Percentiles rank a stretch among this genome's conserved stretches.
Conservation (phyloP, 2,113 vertebrate species). For the Chiloscyllium plagiosum region DNA sequence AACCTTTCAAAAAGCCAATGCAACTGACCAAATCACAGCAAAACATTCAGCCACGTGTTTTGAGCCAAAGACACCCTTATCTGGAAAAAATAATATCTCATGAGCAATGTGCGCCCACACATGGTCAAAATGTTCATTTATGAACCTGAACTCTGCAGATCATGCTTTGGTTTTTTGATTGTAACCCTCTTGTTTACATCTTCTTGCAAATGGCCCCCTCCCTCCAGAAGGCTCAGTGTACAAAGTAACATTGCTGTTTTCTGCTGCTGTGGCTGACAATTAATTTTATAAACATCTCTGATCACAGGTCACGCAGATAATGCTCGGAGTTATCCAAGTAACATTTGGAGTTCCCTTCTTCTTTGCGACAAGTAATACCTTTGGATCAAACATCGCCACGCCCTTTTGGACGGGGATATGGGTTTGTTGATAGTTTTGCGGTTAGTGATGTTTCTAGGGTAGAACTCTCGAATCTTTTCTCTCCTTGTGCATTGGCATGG, state of each 20-base stretch:
- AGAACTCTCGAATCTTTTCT: background rate
- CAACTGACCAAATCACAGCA: too few relatives aligned
- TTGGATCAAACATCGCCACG: background rate
- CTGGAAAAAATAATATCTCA: background rate
- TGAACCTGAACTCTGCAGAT: background rate
- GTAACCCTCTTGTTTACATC: background rate
- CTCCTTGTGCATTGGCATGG: background rate
- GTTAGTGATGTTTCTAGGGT: background rate
- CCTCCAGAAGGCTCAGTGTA: background rate
- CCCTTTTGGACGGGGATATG: background rate
- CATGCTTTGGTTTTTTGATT: background rate
- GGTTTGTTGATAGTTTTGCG: background rate
- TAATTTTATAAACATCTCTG: background rate
- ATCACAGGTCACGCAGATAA: background rate
- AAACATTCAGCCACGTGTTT: too few relatives aligned
- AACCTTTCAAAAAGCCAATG: too few relatives aligned
- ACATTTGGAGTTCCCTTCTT: background rate
- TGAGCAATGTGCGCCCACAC: background rate
- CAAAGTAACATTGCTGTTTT: background rate
- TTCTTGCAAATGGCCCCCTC: background rate
- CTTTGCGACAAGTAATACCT: background rate
- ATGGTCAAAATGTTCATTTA: background rate
- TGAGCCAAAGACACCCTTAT: too few relatives aligned
- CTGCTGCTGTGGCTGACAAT: background rate
- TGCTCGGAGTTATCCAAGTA: background rate